Conservation (phyloP, 2,888 invertebrate genomes). For the Chironomus riparius region DNA sequence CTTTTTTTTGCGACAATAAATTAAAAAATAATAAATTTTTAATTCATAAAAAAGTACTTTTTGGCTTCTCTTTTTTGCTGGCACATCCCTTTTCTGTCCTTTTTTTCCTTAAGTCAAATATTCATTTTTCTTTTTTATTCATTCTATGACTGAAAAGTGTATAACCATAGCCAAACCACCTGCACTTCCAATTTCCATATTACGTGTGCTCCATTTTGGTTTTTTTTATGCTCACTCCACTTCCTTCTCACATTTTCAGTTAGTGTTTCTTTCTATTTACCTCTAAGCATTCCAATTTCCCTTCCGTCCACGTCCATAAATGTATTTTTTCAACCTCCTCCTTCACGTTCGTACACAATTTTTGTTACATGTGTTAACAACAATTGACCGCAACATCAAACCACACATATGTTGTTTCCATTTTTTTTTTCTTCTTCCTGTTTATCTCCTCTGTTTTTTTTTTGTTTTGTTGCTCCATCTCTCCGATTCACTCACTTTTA, state of each 20-base stretch:
- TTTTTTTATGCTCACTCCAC: background rate
- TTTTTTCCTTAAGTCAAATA: background rate
- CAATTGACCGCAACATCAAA: constrained; percentile 25
- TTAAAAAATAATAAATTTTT: background rate
- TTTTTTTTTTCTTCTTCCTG: constrained; percentile 29
- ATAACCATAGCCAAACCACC: background rate
- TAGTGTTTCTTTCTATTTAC: no score
- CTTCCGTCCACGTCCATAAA: no score
- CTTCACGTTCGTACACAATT: background rate
- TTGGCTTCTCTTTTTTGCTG: constrained; percentile 3
- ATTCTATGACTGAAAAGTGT: background rate
- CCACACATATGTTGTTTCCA: constrained; percentile 7
- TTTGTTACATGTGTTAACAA: constrained; percentile 22
- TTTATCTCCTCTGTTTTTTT: constrained; percentile 28
- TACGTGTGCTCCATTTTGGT: background rate
- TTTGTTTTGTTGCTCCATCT: background rate
- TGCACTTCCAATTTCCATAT: background rate
- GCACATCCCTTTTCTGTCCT: background rate
- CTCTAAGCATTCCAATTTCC: no score
- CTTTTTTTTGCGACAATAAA: background rate
- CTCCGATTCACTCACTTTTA: background rate
- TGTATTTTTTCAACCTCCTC: background rate
- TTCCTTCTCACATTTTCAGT: background rate
- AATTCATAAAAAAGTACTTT: background rate
- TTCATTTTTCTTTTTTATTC: background rate